These are phyloP conservation scores for Conopomorpha cramerella DNA, from an alignment of 1,140 invertebrate genomes.

Conservation along the genomic window DNA sequence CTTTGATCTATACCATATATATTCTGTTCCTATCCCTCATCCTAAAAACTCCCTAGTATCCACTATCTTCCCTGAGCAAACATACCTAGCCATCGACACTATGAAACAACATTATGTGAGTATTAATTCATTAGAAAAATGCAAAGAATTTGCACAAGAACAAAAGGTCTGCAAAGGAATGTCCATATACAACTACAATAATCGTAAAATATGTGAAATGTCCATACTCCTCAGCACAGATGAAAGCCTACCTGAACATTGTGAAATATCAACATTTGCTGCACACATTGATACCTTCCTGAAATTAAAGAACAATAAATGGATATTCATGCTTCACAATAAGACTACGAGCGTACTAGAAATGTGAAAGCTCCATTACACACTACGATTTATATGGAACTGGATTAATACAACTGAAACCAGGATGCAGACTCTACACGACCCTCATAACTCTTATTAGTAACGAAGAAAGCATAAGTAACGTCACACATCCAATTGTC, in stretches of 20 bases:
- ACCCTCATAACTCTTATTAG: constrained; percentile 9
- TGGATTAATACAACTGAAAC: constrained; percentile 9
- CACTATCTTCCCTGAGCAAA: constrained; percentile 16
- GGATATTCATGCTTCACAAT: constrained; percentile 12
- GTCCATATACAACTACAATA: constrained; percentile 9
- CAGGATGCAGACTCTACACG: constrained; percentile 11
- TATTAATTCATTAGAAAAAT: constrained; percentile 11
- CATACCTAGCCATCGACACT: constrained; percentile 12
- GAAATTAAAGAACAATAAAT: constrained; percentile 9
- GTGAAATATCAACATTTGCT: constrained; percentile 10
- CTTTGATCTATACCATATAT: constrained; percentile 12
- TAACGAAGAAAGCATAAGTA: constrained; percentile 1
- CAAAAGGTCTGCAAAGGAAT: constrained; percentile 10
- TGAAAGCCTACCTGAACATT: constrained; percentile 6
- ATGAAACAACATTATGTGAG: constrained; percentile 12
- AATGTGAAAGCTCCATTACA: constrained; percentile 11
- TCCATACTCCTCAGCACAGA: constrained; percentile 7
- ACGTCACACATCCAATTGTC: constrained; percentile 8
- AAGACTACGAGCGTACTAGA: constrained; percentile 8
- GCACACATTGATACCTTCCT: constrained; percentile 14
- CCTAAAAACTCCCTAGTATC: constrained; percentile 10
- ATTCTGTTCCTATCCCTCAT: constrained; percentile 14
- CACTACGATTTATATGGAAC: constrained; percentile 6
- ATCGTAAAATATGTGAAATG: constrained; percentile 13
- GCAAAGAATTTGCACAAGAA: constrained; percentile 8